Evolutionary conservation across 2,797 vertebrate genomes (phyloP), one percentile per base, ranked within the genome.

Genomic region (Pseudochaenichthys georgianus): DNA sequence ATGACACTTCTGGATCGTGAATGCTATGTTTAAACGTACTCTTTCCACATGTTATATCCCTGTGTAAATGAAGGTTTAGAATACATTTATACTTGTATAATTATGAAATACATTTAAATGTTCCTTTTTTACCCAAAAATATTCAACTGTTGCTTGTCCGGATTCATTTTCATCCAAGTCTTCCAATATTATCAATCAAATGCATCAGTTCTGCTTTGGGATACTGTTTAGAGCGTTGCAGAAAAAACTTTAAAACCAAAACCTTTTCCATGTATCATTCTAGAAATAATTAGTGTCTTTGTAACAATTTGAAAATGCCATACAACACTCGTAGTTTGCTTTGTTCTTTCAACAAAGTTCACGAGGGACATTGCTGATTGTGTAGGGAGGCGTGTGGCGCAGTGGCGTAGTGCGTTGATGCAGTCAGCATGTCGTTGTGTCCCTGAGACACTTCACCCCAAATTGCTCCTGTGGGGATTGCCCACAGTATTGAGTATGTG

Each of bases 171-270:
- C 9, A 51, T 57, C n/a, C 17, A 61, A 41, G 9, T 73, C 73
- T 43, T 70, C 10, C 16, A 1, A 11, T 11, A 23, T 10, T n/a
- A 23, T 70, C n/a, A 52, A 31, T 78, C 57, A 72, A 53, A 77
- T 69, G 28, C 28, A 5, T 28, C 28, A 28, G 42, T 73, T 31
- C 41, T 57, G 9, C 48, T 42, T 46, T 21, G 34, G 62, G 38
- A 63, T 41, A 15, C 41, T 47, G 41, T 57, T 38, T 38, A 38
- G 34, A 47, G 16, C 19, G 16, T 67, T 0, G 3, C 47, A 47
- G 57, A 64, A 51, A 77, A 82, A 50, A 48, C n/a, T 21, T 45
- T 45, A 16, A 70, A 74, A 70, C 42, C 4, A 80, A 71, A 73
- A 45, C 19, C 19, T 34, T 61, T 75, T 34, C 41, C 38, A 64